Conservation (phyloP, 2,113 vertebrate genomes). For the Anoplopoma fimbria region DNA sequence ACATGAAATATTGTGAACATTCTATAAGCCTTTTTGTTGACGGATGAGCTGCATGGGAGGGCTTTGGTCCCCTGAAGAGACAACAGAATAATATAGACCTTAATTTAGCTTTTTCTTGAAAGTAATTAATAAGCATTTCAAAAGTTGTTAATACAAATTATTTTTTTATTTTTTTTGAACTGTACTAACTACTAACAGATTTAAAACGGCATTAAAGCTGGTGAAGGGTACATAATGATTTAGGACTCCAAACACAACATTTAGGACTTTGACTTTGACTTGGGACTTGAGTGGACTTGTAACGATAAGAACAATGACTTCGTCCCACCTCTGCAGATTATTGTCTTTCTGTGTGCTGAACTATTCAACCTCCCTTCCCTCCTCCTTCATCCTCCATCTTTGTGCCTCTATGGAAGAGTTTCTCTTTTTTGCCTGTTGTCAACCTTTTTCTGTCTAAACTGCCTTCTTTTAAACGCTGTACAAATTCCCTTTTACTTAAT, state of each 20-base stretch:
- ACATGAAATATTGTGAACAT: neutral
- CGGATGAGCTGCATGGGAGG: neutral
- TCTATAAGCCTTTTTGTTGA: neutral
- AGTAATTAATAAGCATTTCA: neutral
- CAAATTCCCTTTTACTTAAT: neutral
- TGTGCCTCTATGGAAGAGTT: slow-evolving; percentile 44
- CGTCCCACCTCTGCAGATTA: slow-evolving; percentile 41
- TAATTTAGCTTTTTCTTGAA: neutral
- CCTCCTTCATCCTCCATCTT: slow-evolving; percentile 27
- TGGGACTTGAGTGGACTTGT: neutral
- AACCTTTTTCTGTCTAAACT: neutral
- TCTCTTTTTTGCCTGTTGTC: slow-evolving; percentile 28
- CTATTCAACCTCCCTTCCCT: neutral
- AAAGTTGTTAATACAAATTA: neutral
- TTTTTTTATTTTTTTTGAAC: too few species aligned
- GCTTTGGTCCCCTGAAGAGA: neutral
- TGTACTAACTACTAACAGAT: neutral
- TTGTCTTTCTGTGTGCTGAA: slow-evolving; percentile 45
- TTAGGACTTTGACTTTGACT: neutral
- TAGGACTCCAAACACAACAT: neutral
- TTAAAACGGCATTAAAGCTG: neutral
- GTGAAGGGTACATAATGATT: neutral
- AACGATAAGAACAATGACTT: slow-evolving; percentile 5
- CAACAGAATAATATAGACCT: too few species aligned
- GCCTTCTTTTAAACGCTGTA: neutral